Evolutionary conservation across 2,888 invertebrate genomes (phyloP).

Genomic region (Parnassius apollo): DNA sequence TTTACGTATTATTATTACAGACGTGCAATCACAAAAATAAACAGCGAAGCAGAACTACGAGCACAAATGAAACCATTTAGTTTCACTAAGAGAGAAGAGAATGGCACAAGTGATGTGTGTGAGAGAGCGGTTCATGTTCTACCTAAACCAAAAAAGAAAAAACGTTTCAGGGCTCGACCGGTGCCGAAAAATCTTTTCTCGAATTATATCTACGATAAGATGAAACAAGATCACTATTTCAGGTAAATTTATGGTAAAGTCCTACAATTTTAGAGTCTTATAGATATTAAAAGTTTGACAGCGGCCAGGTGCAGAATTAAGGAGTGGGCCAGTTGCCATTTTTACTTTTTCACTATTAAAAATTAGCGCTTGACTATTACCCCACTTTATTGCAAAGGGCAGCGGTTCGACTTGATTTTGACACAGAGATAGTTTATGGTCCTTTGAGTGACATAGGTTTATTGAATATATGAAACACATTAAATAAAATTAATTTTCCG

Average conservation of each 20-base stretch:
- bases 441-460: too few relatives aligned
- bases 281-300: too few relatives aligned
- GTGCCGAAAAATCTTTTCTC: constrained; percentile 86
- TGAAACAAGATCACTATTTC: constrained; percentile 73
- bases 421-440: too few relatives aligned
- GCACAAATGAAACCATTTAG: constrained; percentile 85
- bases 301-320: too few relatives aligned
- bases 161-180: constrained; percentile 84
- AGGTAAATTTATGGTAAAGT: constrained; percentile 3
- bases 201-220: constrained; percentile 85
- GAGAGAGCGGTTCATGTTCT: constrained; percentile 54
- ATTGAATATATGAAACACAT: too few relatives aligned
- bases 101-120: constrained; percentile 61
- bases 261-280: too few relatives aligned
- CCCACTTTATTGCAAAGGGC: too few relatives aligned
- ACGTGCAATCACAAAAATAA: constrained; percentile 80
- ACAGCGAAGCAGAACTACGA: constrained; percentile 82
- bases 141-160: constrained; percentile 70
- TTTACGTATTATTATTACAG: constrained; percentile 50
- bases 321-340: too few relatives aligned
- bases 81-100: constrained; percentile 82
- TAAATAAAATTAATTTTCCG: too few relatives aligned
- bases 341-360: too few relatives aligned
- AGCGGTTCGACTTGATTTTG: too few relatives aligned
- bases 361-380: too few relatives aligned